A percentile compares a stretch with the other conserved stretches of the same genome.
Evolutionary conservation across 2,113 vertebrate species (phyloP).

Genomic region (Clinocottus analis): DNA sequence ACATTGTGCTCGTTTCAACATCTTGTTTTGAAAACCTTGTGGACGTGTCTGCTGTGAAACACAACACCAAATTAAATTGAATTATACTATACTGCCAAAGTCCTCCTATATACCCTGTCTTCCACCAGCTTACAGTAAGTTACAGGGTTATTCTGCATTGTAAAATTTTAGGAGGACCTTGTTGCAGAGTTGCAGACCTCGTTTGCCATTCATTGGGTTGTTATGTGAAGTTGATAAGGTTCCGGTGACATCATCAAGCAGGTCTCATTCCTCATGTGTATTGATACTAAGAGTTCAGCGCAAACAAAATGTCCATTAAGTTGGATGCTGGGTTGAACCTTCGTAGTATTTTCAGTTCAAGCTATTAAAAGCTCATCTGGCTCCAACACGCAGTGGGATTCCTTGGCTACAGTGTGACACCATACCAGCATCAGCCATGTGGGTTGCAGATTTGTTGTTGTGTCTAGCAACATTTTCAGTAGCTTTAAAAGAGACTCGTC

Average conservation of each 20-base stretch:
- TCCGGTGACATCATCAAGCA: slow-evolving; percentile 14
- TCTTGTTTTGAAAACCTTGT: not conserved
- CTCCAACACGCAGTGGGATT: slow-evolving; percentile 8
- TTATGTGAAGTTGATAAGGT: slow-evolving; percentile 34
- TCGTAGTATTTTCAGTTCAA: slow-evolving; percentile 4
- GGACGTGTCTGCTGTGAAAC: not conserved
- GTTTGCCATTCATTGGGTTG: slow-evolving; percentile 21
- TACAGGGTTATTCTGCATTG: not conserved
- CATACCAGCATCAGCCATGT: not conserved
- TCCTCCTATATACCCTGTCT: not conserved
- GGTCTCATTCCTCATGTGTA: slow-evolving; percentile 19
- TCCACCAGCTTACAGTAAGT: not conserved
- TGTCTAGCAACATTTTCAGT: not conserved
- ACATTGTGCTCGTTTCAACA: not conserved
- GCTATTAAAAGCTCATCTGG: slow-evolving; percentile 20
- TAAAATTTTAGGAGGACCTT: slow-evolving; percentile 17
- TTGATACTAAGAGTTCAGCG: slow-evolving; percentile 22
- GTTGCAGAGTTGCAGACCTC: not conserved
- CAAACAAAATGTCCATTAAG: slow-evolving; percentile 27
- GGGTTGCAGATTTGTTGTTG: slow-evolving; percentile 11
- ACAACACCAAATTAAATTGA: not conserved
- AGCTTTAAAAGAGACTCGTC: not conserved
- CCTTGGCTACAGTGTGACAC: slow-evolving; percentile 3
- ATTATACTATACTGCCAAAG: not conserved
- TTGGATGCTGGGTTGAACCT: slow-evolving; percentile 10